Evolutionary conservation across 64 coral and sea anemone species (phyloP), one percentile per base, ranked within the genome.

Genomic region (Montipora cactus): DNA sequence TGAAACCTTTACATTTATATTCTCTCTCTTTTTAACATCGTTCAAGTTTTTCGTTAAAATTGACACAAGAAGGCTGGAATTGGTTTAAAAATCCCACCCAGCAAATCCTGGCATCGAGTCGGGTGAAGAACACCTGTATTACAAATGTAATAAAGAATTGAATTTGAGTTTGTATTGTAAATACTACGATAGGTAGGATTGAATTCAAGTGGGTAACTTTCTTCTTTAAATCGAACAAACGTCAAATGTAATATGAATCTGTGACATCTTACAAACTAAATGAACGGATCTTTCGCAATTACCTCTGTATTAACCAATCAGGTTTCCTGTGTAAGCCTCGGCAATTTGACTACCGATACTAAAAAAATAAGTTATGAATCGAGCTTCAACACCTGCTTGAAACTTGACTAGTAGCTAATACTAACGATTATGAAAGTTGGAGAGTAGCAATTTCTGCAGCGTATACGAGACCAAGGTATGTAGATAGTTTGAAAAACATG

Each of bases 291-390:
- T 86, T 72, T 71, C 66, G 64, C 66, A 86, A 86, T 86, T 52
- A 71, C 82, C 18, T 5, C 2, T 9, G 44, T 50, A 8, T 21
- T 50, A 86, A 18, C 82, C 82, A 86, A 86, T 86, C 82, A 86
- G 11, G 47, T 50, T 19, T 47, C 47, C 13, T 13, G 66, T 13
- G 22, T 70, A 57, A 72, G 13, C 82, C 66, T 71, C 44, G 67
- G 82, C 64, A 72, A 86, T 86, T 50, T 37, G 37, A 86, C 8
- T 16, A 13, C 48, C 2, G 25, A 1, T 84, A 23, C 53, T 57
- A 57, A 57, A 2, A 21, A 58, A 58, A 23, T 37, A 82, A 81
- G 5, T 21, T 55, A 11, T 6, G 53, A 57, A 8, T 6, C 53
- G 11, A 57, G 2, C 53, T 8, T 57, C 53, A 37, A 37, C 37